phyloP scores from a whole-genome alignment of 2,888 invertebrate genomes.

The Cyclophora punctaria region DNA sequence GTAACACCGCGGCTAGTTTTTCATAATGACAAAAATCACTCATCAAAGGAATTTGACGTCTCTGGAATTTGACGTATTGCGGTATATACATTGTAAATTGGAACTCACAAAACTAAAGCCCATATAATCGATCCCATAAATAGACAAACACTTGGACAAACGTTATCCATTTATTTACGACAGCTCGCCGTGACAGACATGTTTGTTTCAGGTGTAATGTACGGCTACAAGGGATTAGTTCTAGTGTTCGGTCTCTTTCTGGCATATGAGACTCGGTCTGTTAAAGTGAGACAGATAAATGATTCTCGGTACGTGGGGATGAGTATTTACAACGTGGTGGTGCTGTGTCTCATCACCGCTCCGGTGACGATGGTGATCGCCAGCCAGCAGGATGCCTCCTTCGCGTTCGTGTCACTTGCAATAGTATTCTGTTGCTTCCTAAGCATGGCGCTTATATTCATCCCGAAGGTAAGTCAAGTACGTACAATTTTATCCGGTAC shows the following conservation, averaged over 20 bases:
- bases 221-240: slow-evolving; percentile 97
- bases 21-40: too few species aligned
- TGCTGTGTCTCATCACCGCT: slow-evolving; percentile 97
- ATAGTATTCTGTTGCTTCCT: slow-evolving; percentile 98
- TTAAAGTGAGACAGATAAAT: slow-evolving; percentile 97
- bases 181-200: too few species aligned
- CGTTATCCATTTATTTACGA: too few species aligned
- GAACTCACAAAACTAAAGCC: too few species aligned
- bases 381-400: slow-evolving; percentile 97
- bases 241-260: slow-evolving; percentile 97
- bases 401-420: slow-evolving; percentile 95
- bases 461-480: slow-evolving; percentile 86
- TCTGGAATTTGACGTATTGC: too few species aligned
- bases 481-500: too few species aligned
- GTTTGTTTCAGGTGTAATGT: slow-evolving; percentile 84
- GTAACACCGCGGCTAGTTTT: too few species aligned
- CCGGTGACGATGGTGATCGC: slow-evolving; percentile 98
- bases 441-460: slow-evolving; percentile 98
- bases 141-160: too few species aligned
- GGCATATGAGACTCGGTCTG: slow-evolving; percentile 97
- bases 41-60: too few species aligned
- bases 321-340: slow-evolving; percentile 99
- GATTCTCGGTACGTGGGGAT: slow-evolving; percentile 99
- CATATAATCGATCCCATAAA: too few species aligned
- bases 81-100: too few species aligned